Percentiles rank a stretch among this genome's conserved stretches.
These are phyloP conservation scores for Morone saxatilis DNA, from an alignment of 2,113 vertebrate genomes.

Conservation along the genomic window DNA sequence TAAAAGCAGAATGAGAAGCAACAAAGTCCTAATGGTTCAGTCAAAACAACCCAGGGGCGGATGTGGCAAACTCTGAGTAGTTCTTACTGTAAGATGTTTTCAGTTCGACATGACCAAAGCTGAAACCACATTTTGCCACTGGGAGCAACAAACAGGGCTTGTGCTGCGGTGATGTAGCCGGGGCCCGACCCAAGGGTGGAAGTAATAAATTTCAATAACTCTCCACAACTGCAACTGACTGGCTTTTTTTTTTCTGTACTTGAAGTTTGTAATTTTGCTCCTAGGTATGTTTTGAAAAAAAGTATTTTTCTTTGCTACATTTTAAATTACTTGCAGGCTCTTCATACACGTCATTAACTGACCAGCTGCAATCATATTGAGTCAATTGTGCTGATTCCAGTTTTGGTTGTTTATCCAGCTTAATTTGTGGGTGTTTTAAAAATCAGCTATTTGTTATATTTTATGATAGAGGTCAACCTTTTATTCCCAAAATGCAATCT, in stretches of 20 bases:
- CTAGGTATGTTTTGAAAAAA: constrained; percentile 45
- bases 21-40: constrained; percentile 24
- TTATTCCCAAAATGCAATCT: background rate
- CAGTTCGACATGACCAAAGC: constrained; percentile 61
- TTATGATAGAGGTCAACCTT: background rate
- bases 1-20: constrained; percentile 23
- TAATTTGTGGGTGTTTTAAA: constrained; percentile 19
- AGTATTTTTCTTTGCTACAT: constrained; percentile 42
- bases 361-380: constrained; percentile 47
- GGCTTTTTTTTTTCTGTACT: constrained; percentile 24
- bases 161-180: constrained; percentile 39
- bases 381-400: constrained; percentile 17
- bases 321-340: constrained; percentile 62
- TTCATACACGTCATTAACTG: constrained; percentile 44
- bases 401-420: constrained; percentile 41
- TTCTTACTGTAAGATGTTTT: constrained; percentile 63
- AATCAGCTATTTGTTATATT: background rate
- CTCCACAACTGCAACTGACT: constrained; percentile 39
- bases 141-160: constrained; percentile 62
- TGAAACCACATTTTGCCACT: constrained; percentile 64
- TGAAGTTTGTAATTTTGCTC: constrained; percentile 50
- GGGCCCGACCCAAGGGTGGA: constrained; percentile 54
- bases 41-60: constrained; percentile 38
- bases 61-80: constrained; percentile 60
- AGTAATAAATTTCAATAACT: constrained; percentile 62